Evolutionary conservation across 2,797 vertebrate species (phyloP), one percentile per base, ranked within the genome.

Genomic region (Martes flavigula): DNA sequence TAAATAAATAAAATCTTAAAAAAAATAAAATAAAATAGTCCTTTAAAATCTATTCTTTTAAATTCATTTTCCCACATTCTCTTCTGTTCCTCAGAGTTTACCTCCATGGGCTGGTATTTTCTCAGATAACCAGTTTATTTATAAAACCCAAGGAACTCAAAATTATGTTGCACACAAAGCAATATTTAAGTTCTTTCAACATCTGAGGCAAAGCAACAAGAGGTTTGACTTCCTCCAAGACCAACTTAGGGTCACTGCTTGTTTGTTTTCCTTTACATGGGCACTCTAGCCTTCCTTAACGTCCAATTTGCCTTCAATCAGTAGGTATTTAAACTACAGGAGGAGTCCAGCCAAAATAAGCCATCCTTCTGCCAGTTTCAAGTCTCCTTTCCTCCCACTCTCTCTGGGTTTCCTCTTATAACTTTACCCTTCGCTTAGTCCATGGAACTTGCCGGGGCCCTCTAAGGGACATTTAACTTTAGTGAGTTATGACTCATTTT

Each of bases 301-400:
- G 4, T 95, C 62, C 91, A 98, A 88, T 97, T 97, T 97, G 78
- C 90, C 93, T 95, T 97, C 85, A 96, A 35, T 93, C 92, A 95
- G 72, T 87, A 95, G 86, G 83, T 91, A 97, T 96, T 97, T 97
- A 92, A 97, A 90, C 75, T 58, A 94, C 38, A 84, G 78, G 43
- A 92, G 54, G 25, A 96, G 77, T 73, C 32, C 56, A 93, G 94
- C 92, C 95, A 97, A 98, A 95, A 93, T 83, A 96, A 97, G 84
- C 92, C 62, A 58, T 93, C 17, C 25, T 91, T 83, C 21, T 93
- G 81, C 85, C 83, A 94, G 85, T 58, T 40, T 48, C 82, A 78
- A 87, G 60, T 79, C 62, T 78, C 78, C 77, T 85, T 95, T 96
- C 90, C 78, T 83, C 40, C 54, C 94, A 35, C 70, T 75, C 48